phyloP scores from a whole-genome alignment of 1,140 invertebrate species.

The Homarus americanus region DNA sequence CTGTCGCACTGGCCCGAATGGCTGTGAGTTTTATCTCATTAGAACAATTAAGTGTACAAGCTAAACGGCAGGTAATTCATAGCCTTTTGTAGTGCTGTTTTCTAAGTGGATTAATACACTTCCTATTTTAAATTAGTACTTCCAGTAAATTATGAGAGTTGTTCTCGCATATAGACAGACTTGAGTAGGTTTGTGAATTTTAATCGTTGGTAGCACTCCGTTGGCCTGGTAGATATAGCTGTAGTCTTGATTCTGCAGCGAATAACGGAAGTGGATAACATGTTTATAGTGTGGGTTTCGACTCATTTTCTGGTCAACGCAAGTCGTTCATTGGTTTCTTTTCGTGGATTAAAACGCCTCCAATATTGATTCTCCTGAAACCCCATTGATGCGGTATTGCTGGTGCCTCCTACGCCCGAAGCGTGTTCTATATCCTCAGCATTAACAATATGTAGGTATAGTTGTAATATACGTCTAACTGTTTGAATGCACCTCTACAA shows the following conservation, averaged over 20 bases:
- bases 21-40: slow-evolving; percentile 47
- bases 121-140: slow-evolving; percentile 21
- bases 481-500: too few species aligned
- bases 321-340: background rate
- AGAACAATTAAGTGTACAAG: slow-evolving; percentile 27
- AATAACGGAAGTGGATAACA: too few species aligned
- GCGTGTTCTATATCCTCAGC: too few species aligned
- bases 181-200: background rate
- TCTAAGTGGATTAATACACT: slow-evolving; percentile 21
- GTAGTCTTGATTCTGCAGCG: background rate
- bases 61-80: slow-evolving; percentile 11
- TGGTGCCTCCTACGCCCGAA: too few species aligned
- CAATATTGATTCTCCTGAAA: too few species aligned
- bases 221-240: background rate
- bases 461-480: too few species aligned
- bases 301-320: background rate
- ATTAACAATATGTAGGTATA: too few species aligned
- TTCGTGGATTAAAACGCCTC: too few species aligned
- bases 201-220: background rate
- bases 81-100: slow-evolving; percentile 17
- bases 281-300: background rate
- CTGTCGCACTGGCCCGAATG: background rate
- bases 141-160: background rate
- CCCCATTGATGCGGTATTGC: too few species aligned
- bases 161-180: slow-evolving; percentile 2